Conservation (phyloP, 2,888 invertebrate species). For the Dryadula phaetusa region DNA sequence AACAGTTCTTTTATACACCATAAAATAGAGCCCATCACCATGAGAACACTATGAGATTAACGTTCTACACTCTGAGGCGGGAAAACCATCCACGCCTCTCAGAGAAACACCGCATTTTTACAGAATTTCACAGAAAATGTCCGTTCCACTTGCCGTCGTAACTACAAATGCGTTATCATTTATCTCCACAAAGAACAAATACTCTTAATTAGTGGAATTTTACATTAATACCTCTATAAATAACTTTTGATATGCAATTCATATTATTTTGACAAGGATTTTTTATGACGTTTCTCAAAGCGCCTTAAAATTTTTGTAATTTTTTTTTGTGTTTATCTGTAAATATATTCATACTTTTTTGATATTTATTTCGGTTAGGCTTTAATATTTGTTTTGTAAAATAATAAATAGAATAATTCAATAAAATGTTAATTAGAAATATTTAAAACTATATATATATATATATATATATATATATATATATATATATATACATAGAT, state of each 20-base stretch:
- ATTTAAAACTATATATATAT: too few relatives aligned
- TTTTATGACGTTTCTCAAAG: background rate
- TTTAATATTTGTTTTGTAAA: too few relatives aligned
- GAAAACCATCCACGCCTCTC: constrained; percentile 70
- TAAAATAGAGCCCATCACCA: too few relatives aligned
- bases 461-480: too few relatives aligned
- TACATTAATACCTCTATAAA: constrained; percentile 51
- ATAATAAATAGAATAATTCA: too few relatives aligned
- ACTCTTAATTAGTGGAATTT: constrained; percentile 59
- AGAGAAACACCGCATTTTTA: constrained; percentile 71
- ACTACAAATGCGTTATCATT: constrained; percentile 60
- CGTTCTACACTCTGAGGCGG: constrained; percentile 56
- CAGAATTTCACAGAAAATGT: constrained; percentile 51
- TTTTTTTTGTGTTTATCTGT: background rate
- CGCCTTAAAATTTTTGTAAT: too few relatives aligned
- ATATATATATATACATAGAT: too few relatives aligned
- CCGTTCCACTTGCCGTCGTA: constrained; percentile 55
- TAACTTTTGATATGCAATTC: constrained; percentile 17
- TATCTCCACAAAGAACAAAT: constrained; percentile 32
- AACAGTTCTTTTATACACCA: background rate
- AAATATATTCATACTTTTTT: background rate
- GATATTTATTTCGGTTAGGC: constrained; percentile 1
- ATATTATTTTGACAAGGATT: constrained; percentile 9
- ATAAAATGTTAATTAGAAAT: too few relatives aligned
- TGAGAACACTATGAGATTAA: constrained; percentile 44